A percentile compares a stretch with the other conserved stretches of the same genome.
These are phyloP conservation scores for Arnoldichthys spilopterus DNA, from an alignment of 2,797 vertebrate species.

Conservation along the genomic window DNA sequence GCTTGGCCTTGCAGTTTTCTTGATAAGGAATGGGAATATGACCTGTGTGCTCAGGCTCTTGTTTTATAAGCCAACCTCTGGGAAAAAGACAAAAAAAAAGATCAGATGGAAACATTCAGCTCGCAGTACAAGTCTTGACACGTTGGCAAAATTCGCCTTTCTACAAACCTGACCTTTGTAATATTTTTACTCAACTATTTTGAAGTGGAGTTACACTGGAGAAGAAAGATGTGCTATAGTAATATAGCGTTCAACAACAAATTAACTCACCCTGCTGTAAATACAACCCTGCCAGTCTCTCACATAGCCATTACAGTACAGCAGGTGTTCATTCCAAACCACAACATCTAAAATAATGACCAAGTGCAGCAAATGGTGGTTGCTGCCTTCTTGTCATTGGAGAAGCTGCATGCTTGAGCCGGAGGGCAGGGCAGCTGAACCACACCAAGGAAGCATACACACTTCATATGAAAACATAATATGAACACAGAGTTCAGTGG, in stretches of 20 bases:
- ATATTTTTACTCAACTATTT: background rate
- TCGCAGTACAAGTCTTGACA: too few relatives aligned
- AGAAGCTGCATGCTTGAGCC: background rate
- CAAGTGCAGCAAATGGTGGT: constrained; percentile 4
- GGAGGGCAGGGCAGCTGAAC: constrained; percentile 8
- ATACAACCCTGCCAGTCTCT: background rate
- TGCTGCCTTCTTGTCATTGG: background rate
- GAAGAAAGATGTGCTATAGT: background rate
- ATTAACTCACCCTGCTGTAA: too few relatives aligned
- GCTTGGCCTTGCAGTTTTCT: constrained; percentile 26
- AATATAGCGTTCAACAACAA: background rate
- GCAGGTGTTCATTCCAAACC: constrained; percentile 9
- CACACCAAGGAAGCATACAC: background rate
- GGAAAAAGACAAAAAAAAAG: background rate
- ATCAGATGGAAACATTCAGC: too few relatives aligned
- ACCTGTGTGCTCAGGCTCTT: background rate
- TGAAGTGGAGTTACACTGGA: too few relatives aligned
- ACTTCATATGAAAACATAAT: background rate
- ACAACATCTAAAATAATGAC: background rate
- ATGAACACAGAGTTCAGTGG: background rate
- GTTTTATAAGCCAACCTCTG: background rate
- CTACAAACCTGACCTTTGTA: background rate
- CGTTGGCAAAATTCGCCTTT: too few relatives aligned
- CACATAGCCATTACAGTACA: background rate
- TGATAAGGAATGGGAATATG: constrained; percentile 39